Conservation (phyloP, 2,888 invertebrate species). For the Tanaodytes sp. region DNA sequence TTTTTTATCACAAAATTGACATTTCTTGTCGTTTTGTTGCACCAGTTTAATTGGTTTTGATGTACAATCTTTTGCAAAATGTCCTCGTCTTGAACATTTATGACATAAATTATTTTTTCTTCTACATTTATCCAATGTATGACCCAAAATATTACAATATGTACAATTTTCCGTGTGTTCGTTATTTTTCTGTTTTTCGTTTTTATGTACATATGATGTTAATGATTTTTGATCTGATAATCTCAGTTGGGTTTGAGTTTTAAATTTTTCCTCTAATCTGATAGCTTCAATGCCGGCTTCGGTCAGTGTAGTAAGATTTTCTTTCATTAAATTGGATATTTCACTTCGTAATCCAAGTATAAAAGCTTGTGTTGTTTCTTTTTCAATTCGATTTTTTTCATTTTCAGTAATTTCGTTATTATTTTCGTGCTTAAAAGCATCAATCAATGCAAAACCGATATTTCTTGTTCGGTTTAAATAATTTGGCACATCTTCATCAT, state of each 20-base stretch:
- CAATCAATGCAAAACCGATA: neutral
- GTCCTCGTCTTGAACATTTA: neutral
- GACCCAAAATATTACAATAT: neutral
- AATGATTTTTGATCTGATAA: too few relatives aligned
- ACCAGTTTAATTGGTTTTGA: too few relatives aligned
- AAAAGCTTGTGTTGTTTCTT: conserved; percentile 8
- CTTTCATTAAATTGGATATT: conserved; percentile 1
- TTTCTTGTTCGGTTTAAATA: neutral
- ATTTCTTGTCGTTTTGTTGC: neutral
- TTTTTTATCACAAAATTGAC: neutral
- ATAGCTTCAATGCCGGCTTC: conserved; percentile 1
- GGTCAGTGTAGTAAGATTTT: neutral
- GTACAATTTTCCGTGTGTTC: neutral
- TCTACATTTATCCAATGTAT: neutral
- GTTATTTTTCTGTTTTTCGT: neutral
- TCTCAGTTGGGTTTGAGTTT: neutral
- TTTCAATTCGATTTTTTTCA: conserved; percentile 1
- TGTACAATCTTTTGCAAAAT: conserved; percentile 2
- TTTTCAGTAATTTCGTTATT: neutral
- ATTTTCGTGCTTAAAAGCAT: conserved; percentile 5
- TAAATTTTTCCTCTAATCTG: neutral
- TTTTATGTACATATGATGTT: neutral
- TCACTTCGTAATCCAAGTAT: neutral
- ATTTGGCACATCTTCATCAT: conserved; percentile 8
- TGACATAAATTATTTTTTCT: neutral